Evolutionary conservation across 1,140 invertebrate species (phyloP).

Genomic region (Argopecten irradians): DNA sequence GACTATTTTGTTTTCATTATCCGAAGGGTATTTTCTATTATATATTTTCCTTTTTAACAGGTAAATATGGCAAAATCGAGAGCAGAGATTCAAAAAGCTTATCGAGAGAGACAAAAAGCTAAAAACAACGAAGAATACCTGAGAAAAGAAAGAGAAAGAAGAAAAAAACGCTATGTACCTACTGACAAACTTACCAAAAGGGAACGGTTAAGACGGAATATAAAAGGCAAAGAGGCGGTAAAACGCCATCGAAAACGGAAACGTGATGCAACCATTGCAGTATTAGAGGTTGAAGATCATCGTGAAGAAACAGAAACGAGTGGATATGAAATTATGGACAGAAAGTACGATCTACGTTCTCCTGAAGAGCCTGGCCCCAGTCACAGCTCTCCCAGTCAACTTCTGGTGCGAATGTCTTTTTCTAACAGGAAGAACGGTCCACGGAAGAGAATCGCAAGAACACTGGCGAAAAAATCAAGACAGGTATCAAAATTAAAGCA

Average conservation of each 20-base stretch:
- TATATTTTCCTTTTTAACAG: background rate
- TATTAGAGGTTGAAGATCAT: background rate
- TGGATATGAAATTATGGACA: constrained; percentile 28
- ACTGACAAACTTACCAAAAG: background rate
- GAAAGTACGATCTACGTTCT: background rate
- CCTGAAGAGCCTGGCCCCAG: background rate
- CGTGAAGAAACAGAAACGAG: background rate
- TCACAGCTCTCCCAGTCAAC: background rate
- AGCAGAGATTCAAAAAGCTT: constrained; percentile 35
- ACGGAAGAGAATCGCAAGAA: constrained; percentile 11
- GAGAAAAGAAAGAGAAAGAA: constrained; percentile 38
- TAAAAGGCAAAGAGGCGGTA: constrained; percentile 25
- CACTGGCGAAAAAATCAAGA: constrained; percentile 40
- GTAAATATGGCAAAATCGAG: constrained; percentile 9
- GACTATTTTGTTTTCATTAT: too few species aligned
- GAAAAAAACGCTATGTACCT: constrained; percentile 31
- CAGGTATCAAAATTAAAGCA: background rate
- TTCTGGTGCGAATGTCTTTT: constrained; percentile 32
- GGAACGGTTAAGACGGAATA: constrained; percentile 13
- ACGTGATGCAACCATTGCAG: background rate
- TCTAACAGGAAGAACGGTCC: constrained; percentile 28
- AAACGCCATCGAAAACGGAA: constrained; percentile 31
- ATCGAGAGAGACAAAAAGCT: constrained; percentile 31
- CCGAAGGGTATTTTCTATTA: background rate
- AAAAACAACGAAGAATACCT: constrained; percentile 42